Base-by-base conservation (phyloP, 2,113 vertebrate species). In the Myiagra hebetior region DNA sequence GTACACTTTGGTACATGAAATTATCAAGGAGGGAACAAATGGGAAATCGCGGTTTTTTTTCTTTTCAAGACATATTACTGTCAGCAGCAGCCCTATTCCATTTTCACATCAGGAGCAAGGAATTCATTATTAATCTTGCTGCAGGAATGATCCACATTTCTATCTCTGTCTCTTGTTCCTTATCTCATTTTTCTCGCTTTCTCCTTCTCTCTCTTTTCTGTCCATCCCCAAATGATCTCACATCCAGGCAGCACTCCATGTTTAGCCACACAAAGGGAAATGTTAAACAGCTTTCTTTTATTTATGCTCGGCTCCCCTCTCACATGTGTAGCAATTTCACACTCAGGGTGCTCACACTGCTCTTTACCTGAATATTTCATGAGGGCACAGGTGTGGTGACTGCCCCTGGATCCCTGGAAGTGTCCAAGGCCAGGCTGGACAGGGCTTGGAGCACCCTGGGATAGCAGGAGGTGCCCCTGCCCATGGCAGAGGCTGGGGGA, bases 281-380 rank as follows among this genome's bases (percentile, higher is more conserved):
- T 12, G 46, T 7, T 28, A 20, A 69, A 31, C 37, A n/a, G 3
- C 44, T 42, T 35, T 27, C 50, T 49, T 39, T 30, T 26, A n/a
- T 28, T 33, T 8, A 1, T 16, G 53, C 8, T 37, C 8, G 39
- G 33, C 44, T 85, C 47, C 37, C 20, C 27, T 37, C 47, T 55
- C 50, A 18, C n/a, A 8, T 0, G 3, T 24, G 28, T 0, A 46
- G 44, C 39, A 15, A 21, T 49, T 19, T 9, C 57, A 2, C 11
- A 39, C 67, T 35, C 20, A 1, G 77, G 28, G 49, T 41, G 11
- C 60, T 46, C 64, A 35, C 53, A 3, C 42, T 10, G 42, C 62
- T 8, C 55, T 60, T 35, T 1, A n/a, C 37, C 42, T 3, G 21
- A 41, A 1, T 9, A 10, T 70, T 85, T 60, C 19, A 3, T 17